Percentiles rank a stretch among this genome's conserved stretches.
Conservation (phyloP, 1,140 invertebrate species). For the Wiebesia pumilae region DNA sequence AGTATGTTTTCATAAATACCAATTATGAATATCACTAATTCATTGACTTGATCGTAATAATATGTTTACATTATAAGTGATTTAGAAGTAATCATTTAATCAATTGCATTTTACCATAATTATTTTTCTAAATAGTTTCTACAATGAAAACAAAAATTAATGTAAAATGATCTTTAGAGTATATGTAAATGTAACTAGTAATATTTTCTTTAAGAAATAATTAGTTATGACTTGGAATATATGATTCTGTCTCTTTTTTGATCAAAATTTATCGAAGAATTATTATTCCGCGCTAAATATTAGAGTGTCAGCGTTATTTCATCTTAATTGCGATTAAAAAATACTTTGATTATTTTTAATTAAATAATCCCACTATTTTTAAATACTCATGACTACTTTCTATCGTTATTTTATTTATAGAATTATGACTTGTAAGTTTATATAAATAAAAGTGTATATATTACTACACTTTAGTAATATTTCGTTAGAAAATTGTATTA, state of each 20-base stretch:
- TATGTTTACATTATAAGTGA: background rate
- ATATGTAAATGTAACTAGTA: background rate
- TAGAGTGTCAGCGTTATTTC: background rate
- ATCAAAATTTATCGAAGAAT: background rate
- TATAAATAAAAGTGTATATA: no score
- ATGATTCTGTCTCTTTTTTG: background rate
- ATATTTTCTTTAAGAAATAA: background rate
- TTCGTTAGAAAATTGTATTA: no score
- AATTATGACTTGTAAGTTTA: no score
- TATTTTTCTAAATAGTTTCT: no score
- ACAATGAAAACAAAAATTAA: no score
- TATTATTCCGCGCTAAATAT: background rate
- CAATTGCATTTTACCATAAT: no score
- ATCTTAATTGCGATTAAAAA: background rate
- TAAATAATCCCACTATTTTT: background rate
- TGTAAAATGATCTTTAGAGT: background rate
- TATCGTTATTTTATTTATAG: no score
- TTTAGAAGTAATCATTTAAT: background rate
- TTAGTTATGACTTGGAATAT: background rate
- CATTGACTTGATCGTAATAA: background rate
- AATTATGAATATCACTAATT: background rate
- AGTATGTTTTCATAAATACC: background rate
- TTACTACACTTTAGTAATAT: no score
- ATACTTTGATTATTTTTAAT: background rate
- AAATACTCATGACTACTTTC: background rate